Evolutionary conservation across 2,797 vertebrate species (phyloP).

Genomic region (Lutjanus campechanus): DNA sequence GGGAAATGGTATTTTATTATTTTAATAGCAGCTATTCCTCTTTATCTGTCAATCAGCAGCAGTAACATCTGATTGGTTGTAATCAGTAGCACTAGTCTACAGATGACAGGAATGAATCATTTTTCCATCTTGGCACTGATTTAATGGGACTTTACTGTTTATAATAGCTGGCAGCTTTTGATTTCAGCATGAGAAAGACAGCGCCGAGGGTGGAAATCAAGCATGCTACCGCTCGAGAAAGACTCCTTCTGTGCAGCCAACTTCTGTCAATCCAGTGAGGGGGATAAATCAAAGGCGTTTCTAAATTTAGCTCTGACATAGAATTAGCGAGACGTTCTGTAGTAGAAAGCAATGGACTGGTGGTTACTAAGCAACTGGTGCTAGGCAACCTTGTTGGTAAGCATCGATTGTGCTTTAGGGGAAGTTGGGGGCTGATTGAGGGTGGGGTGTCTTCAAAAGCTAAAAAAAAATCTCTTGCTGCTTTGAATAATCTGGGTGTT

Average conservation of each 20-base stretch:
- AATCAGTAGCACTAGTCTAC: conserved; percentile 39
- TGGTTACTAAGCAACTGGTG: conserved; percentile 87
- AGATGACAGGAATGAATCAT: conserved; percentile 32
- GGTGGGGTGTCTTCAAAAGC: conserved; percentile 66
- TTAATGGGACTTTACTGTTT: conserved; percentile 51
- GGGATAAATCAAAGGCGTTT: conserved; percentile 82
- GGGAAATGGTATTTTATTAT: no score
- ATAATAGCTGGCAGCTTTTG: conserved; percentile 50
- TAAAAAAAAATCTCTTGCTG: conserved; percentile 43
- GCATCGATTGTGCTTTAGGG: conserved; percentile 79
- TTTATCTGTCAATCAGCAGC: conserved; percentile 40
- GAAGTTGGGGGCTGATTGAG: conserved; percentile 70
- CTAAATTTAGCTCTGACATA: conserved; percentile 86
- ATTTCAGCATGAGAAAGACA: conserved; percentile 39
- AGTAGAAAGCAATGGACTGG: conserved; percentile 78
- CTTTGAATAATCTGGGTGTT: conserved; percentile 62
- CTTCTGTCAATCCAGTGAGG: conserved; percentile 78
- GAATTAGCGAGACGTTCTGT: conserved; percentile 82
- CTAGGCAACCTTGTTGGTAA: conserved; percentile 87
- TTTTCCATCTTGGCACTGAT: conserved; percentile 32
- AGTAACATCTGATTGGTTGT: conserved; percentile 41
- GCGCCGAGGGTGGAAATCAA: conserved; percentile 59
- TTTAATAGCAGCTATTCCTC: background rate
- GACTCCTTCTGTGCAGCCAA: conserved; percentile 71
- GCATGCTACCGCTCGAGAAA: conserved; percentile 52